Evolutionary conservation across 1,140 invertebrate species (phyloP).

Genomic region (Dendroctonus ponderosae): DNA sequence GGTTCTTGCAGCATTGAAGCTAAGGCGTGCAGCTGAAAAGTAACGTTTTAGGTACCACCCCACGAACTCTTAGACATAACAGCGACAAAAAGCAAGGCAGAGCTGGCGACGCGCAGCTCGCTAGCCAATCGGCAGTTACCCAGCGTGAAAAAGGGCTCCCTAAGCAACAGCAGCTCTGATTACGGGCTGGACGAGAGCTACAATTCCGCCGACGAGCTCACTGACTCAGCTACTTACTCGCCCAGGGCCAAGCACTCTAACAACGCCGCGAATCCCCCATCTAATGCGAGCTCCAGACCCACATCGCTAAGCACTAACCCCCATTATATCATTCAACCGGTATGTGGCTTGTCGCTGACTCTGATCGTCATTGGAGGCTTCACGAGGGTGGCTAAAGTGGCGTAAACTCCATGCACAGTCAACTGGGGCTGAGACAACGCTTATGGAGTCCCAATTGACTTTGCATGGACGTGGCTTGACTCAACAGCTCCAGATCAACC

Average conservation of each 20-base stretch:
- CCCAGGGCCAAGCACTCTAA: conserved; percentile 39
- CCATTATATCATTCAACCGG: conserved; percentile 34
- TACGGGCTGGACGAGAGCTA: conserved; percentile 70
- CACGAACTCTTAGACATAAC: conserved; percentile 84
- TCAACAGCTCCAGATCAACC: no score
- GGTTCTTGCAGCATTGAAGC: no score
- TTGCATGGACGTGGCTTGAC: no score
- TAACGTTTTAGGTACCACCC: conserved; percentile 59
- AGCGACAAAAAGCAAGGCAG: conserved; percentile 83
- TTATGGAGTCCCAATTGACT: no score
- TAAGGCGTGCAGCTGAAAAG: no score
- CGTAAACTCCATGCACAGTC: background rate
- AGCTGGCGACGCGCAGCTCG: conserved; percentile 73
- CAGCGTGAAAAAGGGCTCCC: conserved; percentile 49
- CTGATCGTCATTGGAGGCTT: background rate
- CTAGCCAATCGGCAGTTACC: conserved; percentile 57
- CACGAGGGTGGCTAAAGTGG: conserved; percentile 9
- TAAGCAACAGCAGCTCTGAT: conserved; percentile 58
- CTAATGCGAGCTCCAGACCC: conserved; percentile 24
- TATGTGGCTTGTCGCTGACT: conserved; percentile 18
- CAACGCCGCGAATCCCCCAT: conserved; percentile 24
- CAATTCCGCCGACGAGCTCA: conserved; percentile 67
- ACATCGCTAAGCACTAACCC: conserved; percentile 36
- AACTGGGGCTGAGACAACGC: no score
- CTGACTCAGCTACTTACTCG: conserved; percentile 52